These are phyloP conservation scores for Micrasema minimum DNA, from an alignment of 1,140 invertebrate species.

Conservation along the genomic window DNA sequence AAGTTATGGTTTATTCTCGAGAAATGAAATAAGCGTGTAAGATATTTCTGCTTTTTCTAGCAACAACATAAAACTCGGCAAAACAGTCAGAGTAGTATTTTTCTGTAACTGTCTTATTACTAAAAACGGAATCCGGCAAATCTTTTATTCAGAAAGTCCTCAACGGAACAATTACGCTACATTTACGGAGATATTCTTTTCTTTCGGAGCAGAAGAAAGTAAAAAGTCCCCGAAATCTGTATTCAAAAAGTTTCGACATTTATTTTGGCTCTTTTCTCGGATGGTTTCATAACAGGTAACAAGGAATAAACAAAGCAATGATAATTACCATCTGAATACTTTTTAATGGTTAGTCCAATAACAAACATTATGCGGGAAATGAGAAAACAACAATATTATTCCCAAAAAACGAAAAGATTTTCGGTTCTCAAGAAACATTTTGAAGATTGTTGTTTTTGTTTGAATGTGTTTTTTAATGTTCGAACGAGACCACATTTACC, in stretches of 20 bases:
- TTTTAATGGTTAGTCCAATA: neutral
- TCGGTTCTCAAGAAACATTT: too few species aligned
- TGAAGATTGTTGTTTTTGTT: too few species aligned
- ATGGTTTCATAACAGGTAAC: slow-evolving; percentile 35
- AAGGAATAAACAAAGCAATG: slow-evolving; percentile 45
- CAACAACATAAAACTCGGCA: slow-evolving; percentile 22
- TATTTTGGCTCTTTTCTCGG: slow-evolving; percentile 31
- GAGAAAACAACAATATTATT: too few species aligned
- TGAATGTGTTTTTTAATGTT: too few species aligned
- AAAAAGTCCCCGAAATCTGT: slow-evolving; percentile 39
- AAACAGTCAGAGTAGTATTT: slow-evolving; percentile 31
- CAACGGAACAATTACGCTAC: slow-evolving; percentile 33
- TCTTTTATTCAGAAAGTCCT: slow-evolving; percentile 38
- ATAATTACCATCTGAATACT: slow-evolving; percentile 45
- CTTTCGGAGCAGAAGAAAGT: slow-evolving; percentile 2
- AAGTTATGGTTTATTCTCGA: slow-evolving; percentile 8
- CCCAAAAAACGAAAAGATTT: too few species aligned
- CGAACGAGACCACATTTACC: too few species aligned
- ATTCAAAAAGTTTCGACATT: slow-evolving; percentile 46
- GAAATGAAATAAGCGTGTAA: neutral
- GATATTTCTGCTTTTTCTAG: slow-evolving; percentile 4
- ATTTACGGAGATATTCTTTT: slow-evolving; percentile 36
- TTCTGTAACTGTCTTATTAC: slow-evolving; percentile 29
- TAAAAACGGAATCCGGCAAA: slow-evolving; percentile 17
- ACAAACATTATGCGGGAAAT: too few species aligned